Evolutionary conservation across 2,888 invertebrate species (phyloP).

Genomic region (Tenthredo amoena): DNA sequence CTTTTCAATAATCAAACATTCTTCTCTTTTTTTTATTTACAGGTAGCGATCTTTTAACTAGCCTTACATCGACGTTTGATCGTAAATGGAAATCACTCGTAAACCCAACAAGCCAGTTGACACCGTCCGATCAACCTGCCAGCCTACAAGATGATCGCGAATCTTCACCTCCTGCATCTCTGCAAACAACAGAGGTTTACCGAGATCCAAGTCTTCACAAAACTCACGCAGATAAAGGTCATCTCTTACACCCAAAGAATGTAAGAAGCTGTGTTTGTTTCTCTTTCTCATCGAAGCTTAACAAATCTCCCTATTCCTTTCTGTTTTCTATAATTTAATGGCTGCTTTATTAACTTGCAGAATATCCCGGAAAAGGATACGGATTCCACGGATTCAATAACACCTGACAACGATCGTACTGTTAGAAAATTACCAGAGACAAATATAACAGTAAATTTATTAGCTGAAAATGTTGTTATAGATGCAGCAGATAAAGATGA

Average conservation of each 20-base stretch:
- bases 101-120: conserved; percentile 79
- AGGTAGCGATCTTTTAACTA: conserved; percentile 92
- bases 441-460: conserved; percentile 57
- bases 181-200: conserved; percentile 67
- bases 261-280: conserved; percentile 60
- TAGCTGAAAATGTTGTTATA: conserved; percentile 56
- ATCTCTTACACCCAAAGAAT: conserved; percentile 66
- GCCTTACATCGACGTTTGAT: conserved; percentile 91
- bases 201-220: conserved; percentile 74
- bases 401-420: conserved; percentile 79
- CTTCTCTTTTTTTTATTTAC: conserved; percentile 74
- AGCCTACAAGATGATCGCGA: conserved; percentile 62
- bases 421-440: conserved; percentile 55
- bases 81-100: conserved; percentile 89
- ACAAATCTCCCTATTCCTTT: background rate
- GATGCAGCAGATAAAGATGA: conserved; percentile 78
- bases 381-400: conserved; percentile 66
- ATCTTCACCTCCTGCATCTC: conserved; percentile 61
- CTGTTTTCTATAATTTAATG: background rate
- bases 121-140: conserved; percentile 60
- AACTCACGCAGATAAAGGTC: conserved; percentile 67
- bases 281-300: background rate
- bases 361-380: conserved; percentile 77
- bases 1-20: background rate
- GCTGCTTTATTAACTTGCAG: conserved; percentile 57